Percentiles rank a stretch among this genome's conserved stretches.
Conservation (phyloP, 2,797 vertebrate genomes). For the Anabacerthia variegaticeps region DNA sequence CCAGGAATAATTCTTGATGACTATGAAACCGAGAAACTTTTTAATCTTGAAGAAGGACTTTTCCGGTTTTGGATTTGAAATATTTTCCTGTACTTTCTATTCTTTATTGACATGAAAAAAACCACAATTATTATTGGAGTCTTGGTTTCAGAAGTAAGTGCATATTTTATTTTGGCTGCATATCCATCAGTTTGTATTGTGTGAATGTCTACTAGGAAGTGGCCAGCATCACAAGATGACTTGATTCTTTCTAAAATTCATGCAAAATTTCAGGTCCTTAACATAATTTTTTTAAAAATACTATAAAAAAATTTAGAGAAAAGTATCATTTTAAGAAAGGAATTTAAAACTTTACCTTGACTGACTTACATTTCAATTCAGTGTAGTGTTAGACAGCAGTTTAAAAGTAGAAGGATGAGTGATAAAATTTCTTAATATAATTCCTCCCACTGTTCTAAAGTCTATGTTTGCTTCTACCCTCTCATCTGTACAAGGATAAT, state of each 20-base stretch:
- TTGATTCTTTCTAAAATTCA: neutral
- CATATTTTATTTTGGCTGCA: neutral
- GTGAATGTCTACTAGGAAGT: neutral
- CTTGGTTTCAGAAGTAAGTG: neutral
- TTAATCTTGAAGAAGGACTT: neutral
- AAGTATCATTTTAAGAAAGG: neutral
- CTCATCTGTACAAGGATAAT: slow-evolving; percentile 2
- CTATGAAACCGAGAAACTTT: neutral
- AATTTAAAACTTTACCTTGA: neutral
- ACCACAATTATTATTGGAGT: neutral
- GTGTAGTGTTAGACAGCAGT: neutral
- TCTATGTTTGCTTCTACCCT: neutral
- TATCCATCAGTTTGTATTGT: neutral
- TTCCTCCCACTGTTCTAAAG: neutral
- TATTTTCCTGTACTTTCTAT: neutral
- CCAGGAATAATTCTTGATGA: neutral
- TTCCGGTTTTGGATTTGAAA: neutral
- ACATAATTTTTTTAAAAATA: neutral
- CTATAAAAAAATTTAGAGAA: neutral
- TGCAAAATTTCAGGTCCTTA: neutral
- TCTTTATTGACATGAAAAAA: neutral
- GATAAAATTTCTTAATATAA: neutral
- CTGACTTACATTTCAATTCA: neutral
- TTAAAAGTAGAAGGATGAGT: neutral
- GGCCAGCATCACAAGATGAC: neutral